Percentiles rank a stretch among this genome's conserved stretches.
Conservation (phyloP, 2,888 invertebrate genomes). For the Elegia similella region DNA sequence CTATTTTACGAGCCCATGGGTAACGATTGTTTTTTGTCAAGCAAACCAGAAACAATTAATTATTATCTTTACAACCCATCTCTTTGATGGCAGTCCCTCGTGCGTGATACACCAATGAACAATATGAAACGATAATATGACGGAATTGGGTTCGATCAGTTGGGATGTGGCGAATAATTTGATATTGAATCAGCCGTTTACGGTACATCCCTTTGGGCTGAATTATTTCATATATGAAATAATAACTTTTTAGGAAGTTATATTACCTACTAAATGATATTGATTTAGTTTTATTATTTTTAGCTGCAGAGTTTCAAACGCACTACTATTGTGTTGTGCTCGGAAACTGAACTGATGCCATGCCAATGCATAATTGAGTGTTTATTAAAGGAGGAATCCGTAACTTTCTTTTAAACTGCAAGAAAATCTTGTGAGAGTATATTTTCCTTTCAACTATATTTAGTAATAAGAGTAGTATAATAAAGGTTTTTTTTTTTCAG, state of each 20-base stretch:
- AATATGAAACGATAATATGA: constrained; percentile 9
- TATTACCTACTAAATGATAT: not conserved
- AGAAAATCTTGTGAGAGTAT: no score
- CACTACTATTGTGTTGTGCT: no score
- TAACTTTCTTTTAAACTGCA: no score
- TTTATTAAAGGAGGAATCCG: no score
- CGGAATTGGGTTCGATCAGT: constrained; percentile 3
- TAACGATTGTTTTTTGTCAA: constrained; percentile 7
- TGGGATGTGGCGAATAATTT: not conserved
- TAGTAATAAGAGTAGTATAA: no score
- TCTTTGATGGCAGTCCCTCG: constrained; percentile 6
- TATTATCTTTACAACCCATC: constrained; percentile 13
- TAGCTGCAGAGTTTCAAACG: no score
- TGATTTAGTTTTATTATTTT: not conserved
- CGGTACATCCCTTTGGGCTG: not conserved
- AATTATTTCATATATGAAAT: not conserved
- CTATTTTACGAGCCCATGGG: not conserved
- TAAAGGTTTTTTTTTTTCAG: no score
- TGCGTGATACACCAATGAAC: not conserved
- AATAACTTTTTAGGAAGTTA: not conserved
- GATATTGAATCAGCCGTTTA: not conserved
- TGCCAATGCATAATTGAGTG: no score
- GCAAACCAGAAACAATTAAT: constrained; percentile 9
- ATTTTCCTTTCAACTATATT: no score
- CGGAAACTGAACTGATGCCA: no score